phyloP scores from a whole-genome alignment of 2,888 invertebrate genomes.

The Agrochola lota region DNA sequence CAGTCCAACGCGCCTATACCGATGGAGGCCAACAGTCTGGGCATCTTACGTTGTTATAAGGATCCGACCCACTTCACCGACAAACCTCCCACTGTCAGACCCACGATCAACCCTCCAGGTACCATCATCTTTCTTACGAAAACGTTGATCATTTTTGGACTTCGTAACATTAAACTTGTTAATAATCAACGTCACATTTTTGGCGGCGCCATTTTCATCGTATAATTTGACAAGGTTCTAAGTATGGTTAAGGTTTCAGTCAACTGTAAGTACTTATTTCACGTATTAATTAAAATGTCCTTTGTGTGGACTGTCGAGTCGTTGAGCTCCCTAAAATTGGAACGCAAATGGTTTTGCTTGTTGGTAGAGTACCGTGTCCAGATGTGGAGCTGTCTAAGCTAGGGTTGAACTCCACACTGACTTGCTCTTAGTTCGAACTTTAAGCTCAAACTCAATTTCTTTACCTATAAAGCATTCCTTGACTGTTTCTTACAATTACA shows the following conservation, averaged over 20 bases:
- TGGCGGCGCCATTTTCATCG: neutral
- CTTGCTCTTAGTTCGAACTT: neutral
- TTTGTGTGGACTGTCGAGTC: neutral
- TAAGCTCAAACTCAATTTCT: neutral
- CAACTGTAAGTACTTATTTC: neutral
- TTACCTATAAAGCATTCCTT: neutral
- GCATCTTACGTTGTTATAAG: constrained; percentile 91
- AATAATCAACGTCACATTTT: neutral
- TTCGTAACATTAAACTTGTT: neutral
- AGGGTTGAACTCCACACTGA: neutral
- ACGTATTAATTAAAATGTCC: neutral
- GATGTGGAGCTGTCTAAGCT: neutral
- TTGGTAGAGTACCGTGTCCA: neutral
- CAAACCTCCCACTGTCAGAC: constrained; percentile 88
- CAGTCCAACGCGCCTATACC: constrained; percentile 91
- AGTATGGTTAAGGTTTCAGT: neutral
- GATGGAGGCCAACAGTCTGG: constrained; percentile 89
- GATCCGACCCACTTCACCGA: constrained; percentile 91
- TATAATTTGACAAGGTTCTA: neutral
- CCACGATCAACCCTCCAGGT: constrained; percentile 89
- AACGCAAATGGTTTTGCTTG: neutral
- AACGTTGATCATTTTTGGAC: neutral
- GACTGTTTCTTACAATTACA: neutral
- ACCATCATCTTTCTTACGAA: neutral
- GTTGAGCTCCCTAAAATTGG: neutral